Conservation (phyloP, 2,113 vertebrate species). For the Alectura lathami region DNA sequence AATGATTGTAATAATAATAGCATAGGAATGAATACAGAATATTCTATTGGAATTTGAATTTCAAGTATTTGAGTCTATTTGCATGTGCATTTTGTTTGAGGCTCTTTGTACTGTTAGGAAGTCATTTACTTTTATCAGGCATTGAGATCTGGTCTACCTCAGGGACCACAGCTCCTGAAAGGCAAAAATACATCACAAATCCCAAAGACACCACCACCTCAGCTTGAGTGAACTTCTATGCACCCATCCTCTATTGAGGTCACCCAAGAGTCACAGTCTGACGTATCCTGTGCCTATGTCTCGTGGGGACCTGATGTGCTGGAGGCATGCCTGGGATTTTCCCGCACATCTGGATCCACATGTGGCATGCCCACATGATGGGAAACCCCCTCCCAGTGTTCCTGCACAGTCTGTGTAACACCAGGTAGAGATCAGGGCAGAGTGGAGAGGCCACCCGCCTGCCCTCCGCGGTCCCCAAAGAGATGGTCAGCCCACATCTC, state of each 20-base stretch:
- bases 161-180: not conserved
- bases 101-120: conserved; percentile 17
- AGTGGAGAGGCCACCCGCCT: too few species aligned
- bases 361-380: fast-evolving
- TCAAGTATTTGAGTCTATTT: conserved; percentile 59
- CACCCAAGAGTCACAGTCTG: not conserved
- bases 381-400: fast-evolving
- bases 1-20: not conserved
- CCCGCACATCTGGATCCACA: fast-evolving
- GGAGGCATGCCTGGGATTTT: not conserved
- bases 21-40: not conserved
- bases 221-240: not conserved
- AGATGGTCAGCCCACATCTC: not conserved
- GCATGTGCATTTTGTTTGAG: conserved; percentile 25
- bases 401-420: not conserved
- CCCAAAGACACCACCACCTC: not conserved
- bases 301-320: not conserved
- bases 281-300: fast-evolving
- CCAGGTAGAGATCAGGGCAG: not conserved
- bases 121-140: not conserved
- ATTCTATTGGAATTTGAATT: conserved; percentile 16
- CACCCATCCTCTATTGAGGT: not conserved
- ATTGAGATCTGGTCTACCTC: not conserved
- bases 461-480: not conserved
- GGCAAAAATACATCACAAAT: not conserved